Conservation (phyloP, 2,888 invertebrate species). For the Brachylomia viminalis region DNA sequence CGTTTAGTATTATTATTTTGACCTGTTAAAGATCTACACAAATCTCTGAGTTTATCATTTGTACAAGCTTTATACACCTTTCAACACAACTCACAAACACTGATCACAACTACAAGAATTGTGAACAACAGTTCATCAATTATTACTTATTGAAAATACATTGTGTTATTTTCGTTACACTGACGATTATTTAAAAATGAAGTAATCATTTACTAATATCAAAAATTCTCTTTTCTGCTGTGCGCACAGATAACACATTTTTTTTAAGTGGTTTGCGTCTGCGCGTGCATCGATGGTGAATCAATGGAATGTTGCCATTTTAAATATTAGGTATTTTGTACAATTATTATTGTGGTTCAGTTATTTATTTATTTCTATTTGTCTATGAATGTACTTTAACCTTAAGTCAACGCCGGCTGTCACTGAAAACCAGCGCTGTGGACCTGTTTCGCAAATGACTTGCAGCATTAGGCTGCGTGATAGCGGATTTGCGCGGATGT, state of each 20-base stretch:
- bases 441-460: not conserved
- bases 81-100: no score
- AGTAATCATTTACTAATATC: not conserved
- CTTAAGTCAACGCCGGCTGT: not conserved
- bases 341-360: not conserved
- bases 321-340: not conserved
- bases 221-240: no score
- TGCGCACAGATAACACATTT: not conserved
- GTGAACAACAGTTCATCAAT: no score
- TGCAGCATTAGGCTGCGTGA: not conserved
- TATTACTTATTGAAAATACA: no score
- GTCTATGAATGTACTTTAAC: not conserved
- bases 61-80: no score
- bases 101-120: no score
- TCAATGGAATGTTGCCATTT: not conserved
- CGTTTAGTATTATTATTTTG: not conserved
- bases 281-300: not conserved
- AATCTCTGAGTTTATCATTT: not conserved
- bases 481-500: not conserved
- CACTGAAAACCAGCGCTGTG: not conserved
- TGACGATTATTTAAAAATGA: not conserved
- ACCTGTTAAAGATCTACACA: not conserved
- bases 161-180: no score
- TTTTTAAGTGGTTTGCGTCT: not conserved
- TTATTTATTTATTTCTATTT: not conserved